phyloP scores from a whole-genome alignment of 2,113 vertebrate genomes.

The Caracal caracal region DNA sequence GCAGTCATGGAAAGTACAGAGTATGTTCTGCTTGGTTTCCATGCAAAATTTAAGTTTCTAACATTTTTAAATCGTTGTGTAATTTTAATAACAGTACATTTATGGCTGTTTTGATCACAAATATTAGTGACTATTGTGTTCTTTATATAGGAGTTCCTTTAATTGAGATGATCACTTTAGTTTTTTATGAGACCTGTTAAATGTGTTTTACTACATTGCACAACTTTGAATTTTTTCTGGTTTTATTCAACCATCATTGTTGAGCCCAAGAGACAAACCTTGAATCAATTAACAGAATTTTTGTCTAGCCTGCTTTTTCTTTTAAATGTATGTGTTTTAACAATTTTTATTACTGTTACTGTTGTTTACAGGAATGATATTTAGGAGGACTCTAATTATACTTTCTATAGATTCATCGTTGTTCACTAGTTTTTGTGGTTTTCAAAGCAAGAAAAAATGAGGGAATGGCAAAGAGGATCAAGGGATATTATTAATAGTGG shows the following conservation, averaged over 20 bases:
- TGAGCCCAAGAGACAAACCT: not conserved
- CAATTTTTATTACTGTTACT: not conserved
- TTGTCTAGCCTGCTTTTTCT: not conserved
- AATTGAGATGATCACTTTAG: not conserved
- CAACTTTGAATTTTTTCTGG: not conserved
- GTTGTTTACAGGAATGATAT: not conserved
- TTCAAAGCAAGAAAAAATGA: not conserved
- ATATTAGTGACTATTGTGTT: not conserved
- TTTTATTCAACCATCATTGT: not conserved
- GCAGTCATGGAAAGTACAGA: not conserved
- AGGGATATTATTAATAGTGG: not conserved
- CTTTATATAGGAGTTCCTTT: not conserved
- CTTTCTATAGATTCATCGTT: not conserved
- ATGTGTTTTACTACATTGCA: not conserved
- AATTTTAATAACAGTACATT: not conserved
- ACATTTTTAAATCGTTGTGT: not conserved
- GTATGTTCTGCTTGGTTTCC: not conserved
- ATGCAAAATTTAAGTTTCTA: slow-evolving; percentile 23
- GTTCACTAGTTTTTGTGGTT: not conserved
- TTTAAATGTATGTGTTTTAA: not conserved
- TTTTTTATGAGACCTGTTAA: not conserved
- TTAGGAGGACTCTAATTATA: not conserved
- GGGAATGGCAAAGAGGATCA: not conserved
- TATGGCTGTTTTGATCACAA: not conserved
- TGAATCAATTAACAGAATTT: not conserved